A percentile compares a stretch with the other conserved stretches of the same genome.
These are phyloP conservation scores for Sinocyclocheilus anshuiensis DNA, from an alignment of 2,113 vertebrate genomes.

Conservation along the genomic window DNA sequence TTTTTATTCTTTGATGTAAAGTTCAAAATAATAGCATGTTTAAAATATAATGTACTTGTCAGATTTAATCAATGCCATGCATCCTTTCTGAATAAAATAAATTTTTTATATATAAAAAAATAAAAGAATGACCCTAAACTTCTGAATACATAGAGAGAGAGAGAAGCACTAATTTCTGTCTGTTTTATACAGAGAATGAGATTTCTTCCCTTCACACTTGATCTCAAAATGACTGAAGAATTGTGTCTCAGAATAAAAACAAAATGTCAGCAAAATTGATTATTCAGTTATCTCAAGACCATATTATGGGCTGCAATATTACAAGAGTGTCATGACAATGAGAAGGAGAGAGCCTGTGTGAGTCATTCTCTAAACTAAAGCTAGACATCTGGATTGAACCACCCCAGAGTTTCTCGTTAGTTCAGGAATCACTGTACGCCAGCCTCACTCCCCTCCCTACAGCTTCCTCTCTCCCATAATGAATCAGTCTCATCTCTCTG, in stretches of 20 bases:
- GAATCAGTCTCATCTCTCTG: not conserved
- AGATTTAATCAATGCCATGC: not conserved
- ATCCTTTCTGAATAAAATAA: not conserved
- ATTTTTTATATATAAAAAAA: not conserved
- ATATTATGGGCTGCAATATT: not conserved
- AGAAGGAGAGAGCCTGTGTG: constrained; percentile 13
- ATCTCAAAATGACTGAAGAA: not conserved
- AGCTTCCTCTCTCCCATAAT: constrained; percentile 5
- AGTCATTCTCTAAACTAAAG: constrained; percentile 30
- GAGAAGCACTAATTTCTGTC: not conserved
- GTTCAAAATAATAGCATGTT: not conserved
- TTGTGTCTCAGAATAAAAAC: constrained; percentile 38
- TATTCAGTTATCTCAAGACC: constrained; percentile 32
- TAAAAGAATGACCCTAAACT: not conserved
- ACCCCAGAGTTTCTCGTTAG: constrained; percentile 18
- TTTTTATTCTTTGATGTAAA: not conserved
- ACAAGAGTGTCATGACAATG: constrained; percentile 16
- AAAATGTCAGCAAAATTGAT: constrained; percentile 48
- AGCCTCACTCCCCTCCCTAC: not conserved
- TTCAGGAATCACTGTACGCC: not conserved
- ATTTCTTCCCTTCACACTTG: not conserved
- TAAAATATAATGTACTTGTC: not conserved
- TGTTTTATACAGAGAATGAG: not conserved
- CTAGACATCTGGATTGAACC: not conserved
- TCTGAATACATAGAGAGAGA: not conserved